Base-by-base conservation (phyloP, 1,140 invertebrate genomes). In the Penaeus indicus region DNA sequence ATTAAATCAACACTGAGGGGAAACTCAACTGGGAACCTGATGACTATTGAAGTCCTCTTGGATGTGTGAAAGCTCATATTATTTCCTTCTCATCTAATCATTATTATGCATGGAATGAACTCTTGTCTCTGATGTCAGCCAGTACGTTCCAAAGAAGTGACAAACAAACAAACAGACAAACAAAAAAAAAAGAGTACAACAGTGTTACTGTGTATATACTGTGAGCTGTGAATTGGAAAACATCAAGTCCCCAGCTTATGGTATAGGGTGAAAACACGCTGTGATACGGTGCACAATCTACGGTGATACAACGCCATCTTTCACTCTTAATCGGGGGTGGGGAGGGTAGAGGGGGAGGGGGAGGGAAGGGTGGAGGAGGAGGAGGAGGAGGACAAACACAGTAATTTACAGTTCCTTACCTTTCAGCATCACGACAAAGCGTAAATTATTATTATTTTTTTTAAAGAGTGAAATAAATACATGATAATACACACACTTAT, bases 201-300 rank as follows among this genome's bases (percentile, higher is more conserved):
- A n/a, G 78, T 80, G 78, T 80, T 38, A 80, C 78, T 54, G 54
- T 54, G 54, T 11, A 54, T 54, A 54, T 54, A 54, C 11, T 54
- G 54, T 54, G 54, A 54, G 16, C 54, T 13, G 54, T 54, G 54
- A 54, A 11, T 54, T 16, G 54, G 54, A 54, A 13, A 54, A 54
- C 78, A 80, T 80, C 78, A 80, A 80, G 47, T 80, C 78, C 78
- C 78, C 78, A 80, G 78, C 61, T 32, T 80, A 80, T 38, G 78
- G 78, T 18, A 27, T 25, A 60, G 16, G 54, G 78, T 60, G 47
- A 60, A 13, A 80, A n/a, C 78, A 80, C 47, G 61, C 78, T 38
- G 78, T 47, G 54, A 60, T 60, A 42, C 21, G 47, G 78, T 80
- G 78, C 78, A 80, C 61, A 60, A n/a, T 80, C 78, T 60, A 80